Evolutionary conservation across 2,113 vertebrate genomes (phyloP).

Genomic region (Rhea pennata): DNA sequence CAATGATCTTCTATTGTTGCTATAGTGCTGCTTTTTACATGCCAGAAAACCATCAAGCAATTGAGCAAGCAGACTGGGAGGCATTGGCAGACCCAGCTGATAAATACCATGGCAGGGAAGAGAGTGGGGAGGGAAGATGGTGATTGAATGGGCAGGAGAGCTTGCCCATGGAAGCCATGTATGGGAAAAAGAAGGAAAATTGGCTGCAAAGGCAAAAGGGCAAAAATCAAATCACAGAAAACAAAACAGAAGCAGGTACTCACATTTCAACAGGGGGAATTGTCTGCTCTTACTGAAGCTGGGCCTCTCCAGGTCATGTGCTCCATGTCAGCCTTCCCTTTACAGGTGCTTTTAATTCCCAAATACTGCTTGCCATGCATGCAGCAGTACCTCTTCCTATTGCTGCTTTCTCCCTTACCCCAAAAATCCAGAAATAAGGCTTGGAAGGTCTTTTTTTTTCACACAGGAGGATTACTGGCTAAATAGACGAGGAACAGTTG

Average conservation of each 20-base stretch:
- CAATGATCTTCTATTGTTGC: constrained; percentile 63
- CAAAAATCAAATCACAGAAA: background rate
- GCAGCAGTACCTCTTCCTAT: background rate
- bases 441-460: background rate
- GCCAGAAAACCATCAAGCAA: constrained; percentile 16
- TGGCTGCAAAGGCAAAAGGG: constrained; percentile 1
- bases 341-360: constrained; percentile 20
- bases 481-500: background rate
- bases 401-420: background rate
- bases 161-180: background rate
- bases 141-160: background rate
- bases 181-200: background rate
- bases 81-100: constrained; percentile 29
- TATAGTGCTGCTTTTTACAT: constrained; percentile 38
- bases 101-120: constrained; percentile 5
- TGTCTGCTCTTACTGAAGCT: background rate
- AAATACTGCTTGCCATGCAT: background rate
- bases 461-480: background rate
- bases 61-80: constrained; percentile 47
- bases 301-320: background rate
- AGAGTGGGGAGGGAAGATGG: background rate
- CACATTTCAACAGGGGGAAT: background rate
- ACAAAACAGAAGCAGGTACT: constrained; percentile 6
- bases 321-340: background rate
- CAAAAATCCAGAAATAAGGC: background rate